Evolutionary conservation across 92 coral and sea anemone species (phyloP).

Genomic region (Parazoanthus darwini): DNA sequence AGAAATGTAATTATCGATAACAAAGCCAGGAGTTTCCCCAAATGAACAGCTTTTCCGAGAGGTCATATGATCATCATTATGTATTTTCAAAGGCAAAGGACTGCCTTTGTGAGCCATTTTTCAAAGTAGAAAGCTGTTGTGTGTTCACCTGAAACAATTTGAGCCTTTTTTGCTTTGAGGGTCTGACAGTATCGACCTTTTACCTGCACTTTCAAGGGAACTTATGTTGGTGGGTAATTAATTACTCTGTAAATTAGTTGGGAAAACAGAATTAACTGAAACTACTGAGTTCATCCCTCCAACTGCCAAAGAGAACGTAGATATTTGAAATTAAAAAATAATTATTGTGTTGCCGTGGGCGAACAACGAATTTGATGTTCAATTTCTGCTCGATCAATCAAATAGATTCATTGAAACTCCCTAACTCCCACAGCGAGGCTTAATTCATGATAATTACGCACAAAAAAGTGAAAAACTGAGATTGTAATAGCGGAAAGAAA

Average conservation of each 20-base stretch:
- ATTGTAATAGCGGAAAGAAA: background rate
- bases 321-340: background rate
- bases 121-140: background rate
- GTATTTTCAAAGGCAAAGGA: background rate
- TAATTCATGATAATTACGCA: background rate
- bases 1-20: background rate
- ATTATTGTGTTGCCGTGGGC: background rate
- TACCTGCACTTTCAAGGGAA: background rate
- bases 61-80: background rate
- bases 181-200: background rate
- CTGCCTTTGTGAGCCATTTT: background rate
- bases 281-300: background rate
- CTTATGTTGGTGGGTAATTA: background rate
- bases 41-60: no score
- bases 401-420: background rate
- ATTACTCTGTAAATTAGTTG: constrained; percentile 1
- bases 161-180: background rate
- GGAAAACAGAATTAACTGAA: background rate
- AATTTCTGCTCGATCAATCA: background rate
- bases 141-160: background rate
- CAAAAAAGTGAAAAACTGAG: background rate
- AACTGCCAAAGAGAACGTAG: background rate
- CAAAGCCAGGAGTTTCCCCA: background rate
- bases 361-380: background rate
- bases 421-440: background rate